Conservation (phyloP, 1,140 invertebrate genomes). For the Acyrthosiphon pisum region DNA sequence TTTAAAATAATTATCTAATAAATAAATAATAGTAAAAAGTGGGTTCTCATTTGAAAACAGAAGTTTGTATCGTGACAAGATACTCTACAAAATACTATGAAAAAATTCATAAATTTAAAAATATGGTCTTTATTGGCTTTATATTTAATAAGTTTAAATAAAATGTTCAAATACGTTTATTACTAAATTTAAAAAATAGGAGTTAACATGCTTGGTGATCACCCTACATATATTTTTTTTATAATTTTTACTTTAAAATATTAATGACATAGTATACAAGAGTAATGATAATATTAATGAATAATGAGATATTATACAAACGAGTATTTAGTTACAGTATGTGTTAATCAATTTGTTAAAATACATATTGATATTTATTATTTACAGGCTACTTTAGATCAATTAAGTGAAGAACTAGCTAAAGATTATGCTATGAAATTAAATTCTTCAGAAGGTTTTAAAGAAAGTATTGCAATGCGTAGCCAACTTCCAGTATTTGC, state of each 20-base stretch:
- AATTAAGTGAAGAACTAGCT: conserved; percentile 81
- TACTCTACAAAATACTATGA: too few species aligned
- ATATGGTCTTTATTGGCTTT: too few species aligned
- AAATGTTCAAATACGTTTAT: too few species aligned
- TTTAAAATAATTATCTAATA: too few species aligned
- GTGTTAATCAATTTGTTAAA: not conserved
- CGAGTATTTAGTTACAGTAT: not conserved
- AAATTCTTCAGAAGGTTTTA: conserved; percentile 69
- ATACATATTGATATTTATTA: conserved; percentile 34
- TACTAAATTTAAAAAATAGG: too few species aligned
- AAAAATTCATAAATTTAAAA: too few species aligned
- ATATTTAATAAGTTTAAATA: too few species aligned
- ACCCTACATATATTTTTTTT: not conserved
- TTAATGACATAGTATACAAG: not conserved
- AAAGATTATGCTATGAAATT: conserved; percentile 70
- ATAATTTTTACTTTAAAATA: too few species aligned
- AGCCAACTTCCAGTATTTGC: conserved; percentile 77
- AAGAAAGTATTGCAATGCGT: conserved; percentile 74
- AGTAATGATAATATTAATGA: not conserved
- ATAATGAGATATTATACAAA: not conserved
- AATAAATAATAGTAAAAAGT: too few species aligned
- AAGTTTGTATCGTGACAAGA: too few species aligned
- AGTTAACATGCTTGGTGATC: too few species aligned
- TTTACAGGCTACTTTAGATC: conserved; percentile 73
- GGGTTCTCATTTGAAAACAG: too few species aligned